phyloP scores from a whole-genome alignment of 2,888 invertebrate genomes.

The Sylvicola fuscatus region DNA sequence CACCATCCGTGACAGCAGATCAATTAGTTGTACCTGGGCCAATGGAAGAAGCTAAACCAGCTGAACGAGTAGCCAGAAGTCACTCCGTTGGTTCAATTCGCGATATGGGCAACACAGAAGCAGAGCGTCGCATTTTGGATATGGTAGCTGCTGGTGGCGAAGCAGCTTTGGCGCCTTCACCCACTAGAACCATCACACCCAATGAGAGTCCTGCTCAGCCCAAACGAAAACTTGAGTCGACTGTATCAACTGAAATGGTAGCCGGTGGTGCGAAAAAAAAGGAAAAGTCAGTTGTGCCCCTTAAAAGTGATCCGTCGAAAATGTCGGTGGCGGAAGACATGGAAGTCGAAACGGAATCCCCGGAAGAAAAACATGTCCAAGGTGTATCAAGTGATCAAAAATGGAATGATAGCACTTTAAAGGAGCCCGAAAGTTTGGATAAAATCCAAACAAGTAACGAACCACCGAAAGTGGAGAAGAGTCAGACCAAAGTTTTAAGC shows the following conservation, averaged over 20 bases:
- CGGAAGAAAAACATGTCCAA: neutral
- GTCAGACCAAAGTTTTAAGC: neutral
- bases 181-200: constrained; percentile 33
- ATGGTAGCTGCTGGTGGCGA: constrained; percentile 35
- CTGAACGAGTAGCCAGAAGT: constrained; percentile 33
- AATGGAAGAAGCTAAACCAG: constrained; percentile 23
- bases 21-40: constrained; percentile 47
- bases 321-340: constrained; percentile 9
- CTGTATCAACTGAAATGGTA: constrained; percentile 47
- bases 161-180: constrained; percentile 35
- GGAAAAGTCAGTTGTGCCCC: constrained; percentile 28
- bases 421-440: constrained; percentile 11
- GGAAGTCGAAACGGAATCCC: constrained; percentile 7
- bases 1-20: constrained; percentile 55
- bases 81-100: constrained; percentile 55
- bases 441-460: neutral
- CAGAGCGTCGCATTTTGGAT: constrained; percentile 52
- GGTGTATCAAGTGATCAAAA: constrained; percentile 9
- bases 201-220: constrained; percentile 30
- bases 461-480: neutral
- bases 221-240: constrained; percentile 54
- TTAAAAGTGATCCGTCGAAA: constrained; percentile 9
- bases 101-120: constrained; percentile 48
- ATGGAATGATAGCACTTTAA: constrained; percentile 8
- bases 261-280: constrained; percentile 36